Percentiles rank a stretch among this genome's conserved stretches.
Conservation (phyloP, 2,113 vertebrate genomes). For the Cyprinodon tularosa region DNA sequence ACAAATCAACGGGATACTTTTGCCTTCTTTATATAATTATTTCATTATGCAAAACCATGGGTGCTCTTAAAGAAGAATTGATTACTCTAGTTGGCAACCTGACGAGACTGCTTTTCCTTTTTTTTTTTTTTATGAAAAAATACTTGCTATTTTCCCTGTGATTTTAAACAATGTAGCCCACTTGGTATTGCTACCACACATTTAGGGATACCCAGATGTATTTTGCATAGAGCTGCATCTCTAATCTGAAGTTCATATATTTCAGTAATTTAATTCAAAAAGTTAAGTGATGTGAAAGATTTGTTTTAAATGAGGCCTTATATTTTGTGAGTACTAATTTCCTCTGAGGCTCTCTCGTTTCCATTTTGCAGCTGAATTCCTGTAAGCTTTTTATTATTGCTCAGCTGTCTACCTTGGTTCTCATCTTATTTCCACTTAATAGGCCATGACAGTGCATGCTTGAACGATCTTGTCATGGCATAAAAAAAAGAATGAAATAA, state of each 20-base stretch:
- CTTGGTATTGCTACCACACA: slow-evolving; percentile 4
- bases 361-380: slow-evolving; percentile 8
- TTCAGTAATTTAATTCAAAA: too few relatives aligned
- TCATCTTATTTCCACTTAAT: neutral
- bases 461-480: neutral
- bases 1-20: slow-evolving; percentile 57
- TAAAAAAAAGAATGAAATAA: neutral
- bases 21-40: slow-evolving; percentile 61
- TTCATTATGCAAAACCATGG: slow-evolving; percentile 58
- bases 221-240: neutral
- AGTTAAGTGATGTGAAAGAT: slow-evolving; percentile 4
- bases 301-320: slow-evolving; percentile 19
- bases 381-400: slow-evolving; percentile 14
- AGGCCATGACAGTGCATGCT: slow-evolving; percentile 4
- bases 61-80: slow-evolving; percentile 58
- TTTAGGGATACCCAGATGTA: neutral
- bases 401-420: slow-evolving; percentile 15
- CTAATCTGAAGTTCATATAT: neutral
- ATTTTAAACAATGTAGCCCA: slow-evolving; percentile 8
- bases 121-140: slow-evolving; percentile 26
- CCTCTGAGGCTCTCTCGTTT: slow-evolving; percentile 6
- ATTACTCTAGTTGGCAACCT: slow-evolving; percentile 60
- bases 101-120: slow-evolving; percentile 51
- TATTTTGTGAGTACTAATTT: slow-evolving; percentile 12
- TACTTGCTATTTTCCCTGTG: slow-evolving; percentile 25